Evolutionary conservation across 1,140 invertebrate species (phyloP).

Genomic region (Dendrolimus punctatus): DNA sequence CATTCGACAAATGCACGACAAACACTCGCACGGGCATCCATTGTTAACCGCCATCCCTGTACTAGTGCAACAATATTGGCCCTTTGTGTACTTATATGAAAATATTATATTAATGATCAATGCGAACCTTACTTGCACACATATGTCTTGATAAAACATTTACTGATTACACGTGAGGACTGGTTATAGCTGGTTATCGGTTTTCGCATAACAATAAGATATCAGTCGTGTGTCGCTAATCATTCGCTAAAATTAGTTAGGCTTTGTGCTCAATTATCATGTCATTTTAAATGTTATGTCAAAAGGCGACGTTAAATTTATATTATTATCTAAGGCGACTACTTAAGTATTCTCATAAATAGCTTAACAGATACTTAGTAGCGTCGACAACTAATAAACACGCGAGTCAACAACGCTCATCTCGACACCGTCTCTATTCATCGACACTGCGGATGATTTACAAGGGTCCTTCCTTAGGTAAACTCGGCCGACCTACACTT

Average conservation of each 20-base stretch:
- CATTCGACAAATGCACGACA: conserved; percentile 68
- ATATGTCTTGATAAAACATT: conserved; percentile 10
- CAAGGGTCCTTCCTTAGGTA: conserved; percentile 70
- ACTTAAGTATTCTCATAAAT: conserved; percentile 48
- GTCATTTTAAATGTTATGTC: conserved; percentile 1
- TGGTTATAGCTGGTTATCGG: not conserved
- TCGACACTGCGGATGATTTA: conserved; percentile 64
- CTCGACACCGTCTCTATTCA: conserved; percentile 52
- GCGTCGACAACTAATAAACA: conserved; percentile 62
- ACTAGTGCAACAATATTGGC: conserved; percentile 54
- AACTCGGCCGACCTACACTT: conserved; percentile 60
- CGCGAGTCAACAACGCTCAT: conserved; percentile 58
- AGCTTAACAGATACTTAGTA: conserved; percentile 60
- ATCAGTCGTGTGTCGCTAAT: not conserved
- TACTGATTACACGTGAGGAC: conserved; percentile 10
- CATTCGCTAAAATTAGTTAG: not conserved
- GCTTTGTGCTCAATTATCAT: not conserved
- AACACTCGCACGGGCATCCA: conserved; percentile 62
- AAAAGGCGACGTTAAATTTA: conserved; percentile 3
- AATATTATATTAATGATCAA: conserved; percentile 37
- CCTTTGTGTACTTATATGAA: conserved; percentile 30
- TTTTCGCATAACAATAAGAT: conserved; percentile 5
- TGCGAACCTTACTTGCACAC: too few relatives aligned
- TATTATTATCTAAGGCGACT: conserved; percentile 17
- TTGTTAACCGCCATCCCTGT: conserved; percentile 58